These are phyloP conservation scores for Lynx canadensis DNA, from an alignment of 2,113 vertebrate genomes.

Conservation along the genomic window DNA sequence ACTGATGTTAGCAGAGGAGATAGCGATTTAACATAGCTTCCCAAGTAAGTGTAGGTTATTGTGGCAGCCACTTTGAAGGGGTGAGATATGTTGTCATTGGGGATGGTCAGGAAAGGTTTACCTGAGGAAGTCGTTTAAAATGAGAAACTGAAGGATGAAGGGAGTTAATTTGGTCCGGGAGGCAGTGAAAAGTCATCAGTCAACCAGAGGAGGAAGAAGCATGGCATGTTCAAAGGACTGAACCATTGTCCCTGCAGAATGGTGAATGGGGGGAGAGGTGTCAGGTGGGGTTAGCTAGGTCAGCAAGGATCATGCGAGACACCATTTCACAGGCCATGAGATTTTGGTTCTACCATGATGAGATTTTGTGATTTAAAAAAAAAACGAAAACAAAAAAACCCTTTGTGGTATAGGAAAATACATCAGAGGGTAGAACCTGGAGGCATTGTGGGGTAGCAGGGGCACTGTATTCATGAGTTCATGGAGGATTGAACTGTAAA, in stretches of 20 bases:
- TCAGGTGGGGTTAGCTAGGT: background rate
- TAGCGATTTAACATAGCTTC: background rate
- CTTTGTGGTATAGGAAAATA: background rate
- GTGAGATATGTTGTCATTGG: background rate
- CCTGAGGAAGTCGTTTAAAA: background rate
- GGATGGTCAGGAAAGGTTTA: background rate
- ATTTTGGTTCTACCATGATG: background rate
- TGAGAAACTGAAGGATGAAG: background rate
- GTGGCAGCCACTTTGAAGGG: background rate
- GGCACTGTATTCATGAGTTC: background rate
- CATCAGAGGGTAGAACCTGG: background rate
- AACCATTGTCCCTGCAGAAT: background rate
- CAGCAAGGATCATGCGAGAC: background rate
- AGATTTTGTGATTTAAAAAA: background rate
- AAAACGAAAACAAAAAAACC: background rate
- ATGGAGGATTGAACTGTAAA: background rate
- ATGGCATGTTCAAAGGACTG: background rate
- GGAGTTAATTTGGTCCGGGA: background rate
- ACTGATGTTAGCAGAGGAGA: background rate
- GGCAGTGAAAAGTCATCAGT: background rate
- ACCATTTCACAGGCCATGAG: background rate
- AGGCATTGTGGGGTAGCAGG: background rate
- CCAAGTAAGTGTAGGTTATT: background rate
- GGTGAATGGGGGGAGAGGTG: background rate
- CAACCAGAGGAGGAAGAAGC: background rate